phyloP scores from a whole-genome alignment of 2,797 vertebrate species.

The Hapalemur alaotrensis region DNA sequence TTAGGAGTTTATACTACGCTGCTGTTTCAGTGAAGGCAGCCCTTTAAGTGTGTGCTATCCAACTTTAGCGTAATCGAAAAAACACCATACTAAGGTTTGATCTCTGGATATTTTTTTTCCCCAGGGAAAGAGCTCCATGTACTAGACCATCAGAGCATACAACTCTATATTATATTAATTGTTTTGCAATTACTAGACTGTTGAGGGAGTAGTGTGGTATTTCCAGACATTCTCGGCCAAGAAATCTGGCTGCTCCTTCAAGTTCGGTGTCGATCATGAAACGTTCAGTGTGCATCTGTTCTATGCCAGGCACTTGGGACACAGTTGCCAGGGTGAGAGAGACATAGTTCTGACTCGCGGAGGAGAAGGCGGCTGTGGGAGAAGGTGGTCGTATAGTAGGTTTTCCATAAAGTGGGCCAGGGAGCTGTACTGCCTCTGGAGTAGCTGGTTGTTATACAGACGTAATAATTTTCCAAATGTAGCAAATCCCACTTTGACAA shows the following conservation, averaged over 20 bases:
- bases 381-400: background rate
- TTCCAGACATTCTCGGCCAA: background rate
- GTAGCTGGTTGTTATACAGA: background rate
- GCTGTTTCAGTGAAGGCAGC: background rate
- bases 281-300: background rate
- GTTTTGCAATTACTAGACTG: background rate
- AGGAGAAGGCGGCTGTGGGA: background rate
- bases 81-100: background rate
- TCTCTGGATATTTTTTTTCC: background rate
- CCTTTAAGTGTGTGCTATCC: background rate
- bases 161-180: background rate
- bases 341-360: background rate
- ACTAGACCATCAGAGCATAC: background rate
- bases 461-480: background rate
- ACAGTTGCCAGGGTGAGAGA: background rate
- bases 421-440: background rate
- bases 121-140: background rate
- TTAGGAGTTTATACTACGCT: background rate
- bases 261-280: background rate
- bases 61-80: background rate
- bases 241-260: background rate
- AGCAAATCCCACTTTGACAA: background rate
- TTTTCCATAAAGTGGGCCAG: rapidly evolving
- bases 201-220: background rate
- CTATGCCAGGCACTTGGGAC: background rate